A percentile compares a stretch with the other conserved stretches of the same genome.
phyloP scores from a whole-genome alignment of 2,888 invertebrate genomes.

The Yponomeuta cagnagella region DNA sequence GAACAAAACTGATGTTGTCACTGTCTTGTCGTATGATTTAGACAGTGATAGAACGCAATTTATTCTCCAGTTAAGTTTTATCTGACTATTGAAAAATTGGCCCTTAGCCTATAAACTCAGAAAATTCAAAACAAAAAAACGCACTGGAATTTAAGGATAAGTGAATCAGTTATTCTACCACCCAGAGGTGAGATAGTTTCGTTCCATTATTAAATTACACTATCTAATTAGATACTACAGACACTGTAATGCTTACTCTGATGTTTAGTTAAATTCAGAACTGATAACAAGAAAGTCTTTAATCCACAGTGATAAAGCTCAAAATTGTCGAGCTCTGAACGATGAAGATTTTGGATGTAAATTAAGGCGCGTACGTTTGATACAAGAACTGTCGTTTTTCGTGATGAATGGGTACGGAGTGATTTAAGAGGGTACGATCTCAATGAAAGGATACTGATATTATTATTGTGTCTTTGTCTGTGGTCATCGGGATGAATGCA shows the following conservation, averaged over 20 bases:
- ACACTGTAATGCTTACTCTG: conserved; percentile 60
- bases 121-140: neutral
- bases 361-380: conserved; percentile 35
- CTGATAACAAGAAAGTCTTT: conserved; percentile 26
- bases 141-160: conserved; percentile 36
- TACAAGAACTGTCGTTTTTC: conserved; percentile 46
- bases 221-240: conserved; percentile 66
- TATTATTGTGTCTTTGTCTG: conserved; percentile 36
- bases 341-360: conserved; percentile 22
- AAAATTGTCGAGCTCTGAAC: neutral
- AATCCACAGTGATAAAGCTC: conserved; percentile 28
- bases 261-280: conserved; percentile 40
- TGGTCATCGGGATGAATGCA: conserved; percentile 37
- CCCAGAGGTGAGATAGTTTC: conserved; percentile 59
- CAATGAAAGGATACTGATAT: conserved; percentile 45
- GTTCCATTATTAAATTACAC: conserved; percentile 47
- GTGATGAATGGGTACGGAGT: conserved; percentile 61
- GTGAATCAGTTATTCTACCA: conserved; percentile 46
- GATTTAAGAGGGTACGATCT: conserved; percentile 62
- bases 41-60: no score
- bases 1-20: no score
- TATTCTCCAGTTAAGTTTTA: no score
- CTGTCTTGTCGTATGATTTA: no score
- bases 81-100: no score
- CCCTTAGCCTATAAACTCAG: neutral